Conservation (phyloP, 2,888 invertebrate genomes). For the Acronicta aceris region DNA sequence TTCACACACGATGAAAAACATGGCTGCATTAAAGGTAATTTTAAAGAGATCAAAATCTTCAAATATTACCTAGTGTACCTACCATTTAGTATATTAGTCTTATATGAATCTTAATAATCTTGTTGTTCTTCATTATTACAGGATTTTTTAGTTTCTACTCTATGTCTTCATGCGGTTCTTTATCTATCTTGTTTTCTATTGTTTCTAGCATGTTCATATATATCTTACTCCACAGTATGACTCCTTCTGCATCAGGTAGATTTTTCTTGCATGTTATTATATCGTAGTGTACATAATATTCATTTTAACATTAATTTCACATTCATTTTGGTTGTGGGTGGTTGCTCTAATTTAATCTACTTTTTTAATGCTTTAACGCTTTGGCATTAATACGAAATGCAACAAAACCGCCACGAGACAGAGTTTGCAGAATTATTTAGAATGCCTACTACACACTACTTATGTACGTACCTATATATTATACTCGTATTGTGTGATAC, state of each 20-base stretch:
- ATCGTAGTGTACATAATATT: slow-evolving; percentile 80
- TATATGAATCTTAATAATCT: slow-evolving; percentile 85
- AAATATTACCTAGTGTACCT: slow-evolving; percentile 61
- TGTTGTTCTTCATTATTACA: slow-evolving; percentile 88
- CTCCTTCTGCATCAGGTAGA: slow-evolving; percentile 86
- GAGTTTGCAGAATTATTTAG: slow-evolving; percentile 79
- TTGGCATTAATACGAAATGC: slow-evolving; percentile 77
- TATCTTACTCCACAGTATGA: slow-evolving; percentile 85
- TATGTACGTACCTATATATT: slow-evolving; percentile 65
- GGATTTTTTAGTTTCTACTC: slow-evolving; percentile 86
- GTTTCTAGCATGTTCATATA: slow-evolving; percentile 84
- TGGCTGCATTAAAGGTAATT: slow-evolving; percentile 98
- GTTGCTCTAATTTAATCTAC: slow-evolving; percentile 68
- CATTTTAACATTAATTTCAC: slow-evolving; percentile 72
- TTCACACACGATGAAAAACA: slow-evolving; percentile 97
- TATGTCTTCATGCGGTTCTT: slow-evolving; percentile 85
- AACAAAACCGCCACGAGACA: slow-evolving; percentile 87
- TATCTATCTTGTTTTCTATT: slow-evolving; percentile 79
- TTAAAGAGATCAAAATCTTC: slow-evolving; percentile 53
- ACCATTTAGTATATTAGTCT: slow-evolving; percentile 81
- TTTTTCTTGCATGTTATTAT: slow-evolving; percentile 76
- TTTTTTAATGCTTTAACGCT: slow-evolving; percentile 78
- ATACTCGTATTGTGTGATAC: slow-evolving; percentile 48
- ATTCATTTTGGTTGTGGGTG: slow-evolving; percentile 75
- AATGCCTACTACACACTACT: slow-evolving; percentile 69